Conservation (phyloP, 2,888 invertebrate species). For the Opisthograptis luteolata region DNA sequence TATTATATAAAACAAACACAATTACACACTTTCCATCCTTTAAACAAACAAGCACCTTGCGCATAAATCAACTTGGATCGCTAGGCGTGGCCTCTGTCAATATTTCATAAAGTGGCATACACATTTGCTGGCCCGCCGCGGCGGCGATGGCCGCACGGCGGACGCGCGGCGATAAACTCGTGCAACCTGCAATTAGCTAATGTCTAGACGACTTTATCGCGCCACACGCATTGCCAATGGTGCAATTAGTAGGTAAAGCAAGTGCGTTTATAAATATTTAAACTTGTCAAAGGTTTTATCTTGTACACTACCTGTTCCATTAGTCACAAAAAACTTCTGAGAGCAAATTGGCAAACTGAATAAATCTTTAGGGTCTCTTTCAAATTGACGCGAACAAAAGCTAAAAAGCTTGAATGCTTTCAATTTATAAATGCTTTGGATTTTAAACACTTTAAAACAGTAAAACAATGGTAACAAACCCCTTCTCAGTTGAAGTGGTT, state of each 20-base stretch:
- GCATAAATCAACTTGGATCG: conserved; percentile 30
- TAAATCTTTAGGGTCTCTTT: too few species aligned
- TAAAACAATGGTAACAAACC: conserved; percentile 56
- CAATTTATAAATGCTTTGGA: conserved; percentile 25
- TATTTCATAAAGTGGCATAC: conserved; percentile 38
- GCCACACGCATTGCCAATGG: conserved; percentile 31
- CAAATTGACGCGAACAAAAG: conserved; percentile 1
- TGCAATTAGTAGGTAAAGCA: conserved; percentile 24
- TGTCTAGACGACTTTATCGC: conserved; percentile 57
- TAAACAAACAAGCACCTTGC: conserved; percentile 39
- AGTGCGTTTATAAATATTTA: conserved; percentile 6
- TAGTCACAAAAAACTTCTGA: neutral
- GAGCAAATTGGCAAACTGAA: conserved; percentile 12
- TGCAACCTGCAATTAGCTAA: conserved; percentile 49
- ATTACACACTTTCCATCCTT: conserved; percentile 26
- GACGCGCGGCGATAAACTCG: conserved; percentile 18
- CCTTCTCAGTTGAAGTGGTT: conserved; percentile 64
- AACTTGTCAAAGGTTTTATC: conserved; percentile 3
- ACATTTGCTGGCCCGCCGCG: conserved; percentile 36
- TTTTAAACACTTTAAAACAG: conserved; percentile 37
- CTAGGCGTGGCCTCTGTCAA: conserved; percentile 35
- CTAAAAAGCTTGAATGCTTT: conserved; percentile 10
- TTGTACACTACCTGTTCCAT: conserved; percentile 1
- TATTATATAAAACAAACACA: conserved; percentile 19
- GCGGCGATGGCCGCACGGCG: conserved; percentile 28